Evolutionary conservation across 2,888 invertebrate species (phyloP).

Genomic region (Lepidocyrtoides sp.): DNA sequence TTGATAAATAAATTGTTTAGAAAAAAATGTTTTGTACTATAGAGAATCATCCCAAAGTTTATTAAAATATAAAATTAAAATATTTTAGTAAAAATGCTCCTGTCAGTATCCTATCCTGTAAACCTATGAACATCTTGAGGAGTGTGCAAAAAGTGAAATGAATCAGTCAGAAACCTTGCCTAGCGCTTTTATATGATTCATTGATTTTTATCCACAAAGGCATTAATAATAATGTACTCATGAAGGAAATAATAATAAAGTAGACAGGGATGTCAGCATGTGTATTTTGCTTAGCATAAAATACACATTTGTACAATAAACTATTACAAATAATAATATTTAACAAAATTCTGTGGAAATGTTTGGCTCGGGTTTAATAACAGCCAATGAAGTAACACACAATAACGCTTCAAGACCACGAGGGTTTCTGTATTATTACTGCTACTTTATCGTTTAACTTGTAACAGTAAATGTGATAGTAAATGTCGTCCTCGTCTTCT

Average conservation of each 20-base stretch:
- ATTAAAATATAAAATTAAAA: no score
- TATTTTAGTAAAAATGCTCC: no score
- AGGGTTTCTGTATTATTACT: background rate
- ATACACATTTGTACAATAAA: background rate
- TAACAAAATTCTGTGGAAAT: constrained; percentile 1
- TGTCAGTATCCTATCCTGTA: no score
- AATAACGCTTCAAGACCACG: background rate
- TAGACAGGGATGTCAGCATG: no score
- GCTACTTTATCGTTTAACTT: no score
- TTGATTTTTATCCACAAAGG: background rate
- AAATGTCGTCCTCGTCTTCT: background rate
- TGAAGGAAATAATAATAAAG: background rate
- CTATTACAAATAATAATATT: background rate
- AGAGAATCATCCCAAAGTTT: no score
- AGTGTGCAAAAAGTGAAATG: no score
- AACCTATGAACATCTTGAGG: no score
- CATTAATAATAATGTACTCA: background rate
- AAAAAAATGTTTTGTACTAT: no score
- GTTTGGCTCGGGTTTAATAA: background rate
- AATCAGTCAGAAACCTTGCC: background rate
- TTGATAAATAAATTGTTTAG: no score
- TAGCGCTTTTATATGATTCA: background rate
- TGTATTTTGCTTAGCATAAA: no score
- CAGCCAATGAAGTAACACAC: background rate
- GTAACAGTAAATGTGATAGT: background rate